Base-by-base conservation (phyloP, 2,888 invertebrate genomes). In the Branchipolynoe longqiensis region DNA sequence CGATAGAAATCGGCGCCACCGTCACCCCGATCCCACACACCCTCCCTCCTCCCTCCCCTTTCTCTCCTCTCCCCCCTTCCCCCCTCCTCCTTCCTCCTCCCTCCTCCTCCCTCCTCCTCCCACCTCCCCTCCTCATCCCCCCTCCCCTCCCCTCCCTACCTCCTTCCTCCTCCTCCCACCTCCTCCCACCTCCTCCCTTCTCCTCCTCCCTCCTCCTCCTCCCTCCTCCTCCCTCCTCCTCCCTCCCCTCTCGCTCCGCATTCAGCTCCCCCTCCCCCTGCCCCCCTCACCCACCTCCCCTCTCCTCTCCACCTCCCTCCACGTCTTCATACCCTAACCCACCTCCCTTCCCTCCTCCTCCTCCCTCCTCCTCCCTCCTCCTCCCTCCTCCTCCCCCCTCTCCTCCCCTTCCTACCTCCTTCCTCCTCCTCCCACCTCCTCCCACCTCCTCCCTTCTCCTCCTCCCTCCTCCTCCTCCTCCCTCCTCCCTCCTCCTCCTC, bases 1-100 rank as follows among this genome's bases (percentile, higher is more conserved):
- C 83, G 36, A 31, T 83, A 83, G 62, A 83, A 62, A 59, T 83
- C 82, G 58, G 33, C 56, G 12, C 82, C n/a, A n/a, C n/a, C n/a
- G n/a, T n/a, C n/a, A n/a, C n/a, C n/a, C n/a, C n/a, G n/a, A n/a
- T 48, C 36, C 38, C 69, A 73, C 48, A 84, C 69, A 40, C 69
- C 31, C 69, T 41, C 40, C 64, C 25, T 38, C 84, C 41, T 73
- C 73, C 69, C 69, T 48, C 33, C 64, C 69, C 73, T 69, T n/a
- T n/a, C n/a, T n/a, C n/a, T n/a, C n/a, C n/a, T n/a, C n/a, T n/a
- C n/a, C n/a, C n/a, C n/a, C n/a, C n/a, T n/a, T n/a, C n/a, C n/a
- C n/a, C n/a, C n/a, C n/a, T n/a, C n/a, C n/a, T n/a, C n/a, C n/a
- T n/a, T n/a, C n/a, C n/a, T n/a, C n/a, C n/a, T n/a, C n/a, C n/a